Base-by-base conservation (phyloP, 2,888 invertebrate species). In the Phengaris arion region DNA sequence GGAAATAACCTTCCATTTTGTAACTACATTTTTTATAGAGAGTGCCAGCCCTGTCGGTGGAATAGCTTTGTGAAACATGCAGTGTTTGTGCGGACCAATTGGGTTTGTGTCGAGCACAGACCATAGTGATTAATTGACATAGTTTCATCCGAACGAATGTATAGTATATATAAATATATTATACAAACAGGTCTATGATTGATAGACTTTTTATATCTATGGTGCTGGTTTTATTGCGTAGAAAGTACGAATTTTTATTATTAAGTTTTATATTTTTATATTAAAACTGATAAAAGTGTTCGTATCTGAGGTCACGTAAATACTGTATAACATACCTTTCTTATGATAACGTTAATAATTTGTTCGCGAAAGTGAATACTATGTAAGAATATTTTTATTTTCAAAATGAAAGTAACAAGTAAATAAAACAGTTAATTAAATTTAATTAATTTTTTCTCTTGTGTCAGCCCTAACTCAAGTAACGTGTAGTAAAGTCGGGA, bases 1-100 rank as follows among this genome's bases (percentile, higher is more conserved):
- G 0, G 35, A 35, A 35, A 3, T 2, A 2, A 4, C 2, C 35
- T 35, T 35, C 57, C 57, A 35, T 64, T 64, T 35, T 64, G 59
- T 64, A 64, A 64, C 9, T 64, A 35, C 22, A 64, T 64, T 64
- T 64, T 64, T 64, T 35, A 10, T 64, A 10, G 64, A 2, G 3
- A 35, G 64, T 13, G 45, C 5, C 35, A 72, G 12, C 52, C 52
- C 72, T 54, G 35, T 0, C 35, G 13, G 52, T 9, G 6, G 52
- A 10, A 35, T 0, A 22, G 51, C 72, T 72, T 72, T 72, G 72
- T 72, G 72, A 72, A 72, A 52, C 72, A 72, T 68, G 10, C 68
- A 35, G 45, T 68, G 54, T 72, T 52, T 72, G 52, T 54, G 72
- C 12, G 54, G 1, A 52, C 72, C 72, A 35, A 72, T 72, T 22